Evolutionary conservation across 2,888 invertebrate genomes (phyloP).

Genomic region (Campoplex nolae): DNA sequence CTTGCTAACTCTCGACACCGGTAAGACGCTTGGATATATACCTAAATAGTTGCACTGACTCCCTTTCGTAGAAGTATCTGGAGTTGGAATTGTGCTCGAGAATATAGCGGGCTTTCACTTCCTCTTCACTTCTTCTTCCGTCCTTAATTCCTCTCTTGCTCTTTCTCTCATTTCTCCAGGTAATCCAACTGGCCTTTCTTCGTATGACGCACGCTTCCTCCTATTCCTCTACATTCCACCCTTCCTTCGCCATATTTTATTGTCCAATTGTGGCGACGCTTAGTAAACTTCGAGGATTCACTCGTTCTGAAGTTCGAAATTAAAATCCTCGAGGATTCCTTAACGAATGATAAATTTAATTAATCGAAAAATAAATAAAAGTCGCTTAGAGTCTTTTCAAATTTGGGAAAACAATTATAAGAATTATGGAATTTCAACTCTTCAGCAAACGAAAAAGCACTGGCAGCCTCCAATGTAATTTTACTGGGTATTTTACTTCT

Average conservation of each 20-base stretch:
- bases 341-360: background rate
- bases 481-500: background rate
- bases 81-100: slow-evolving; percentile 61
- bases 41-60: slow-evolving; percentile 69
- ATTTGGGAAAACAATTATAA: background rate
- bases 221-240: slow-evolving; percentile 2
- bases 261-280: slow-evolving; percentile 10
- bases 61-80: slow-evolving; percentile 56
- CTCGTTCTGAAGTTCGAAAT: slow-evolving; percentile 6
- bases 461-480: background rate
- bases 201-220: slow-evolving; percentile 30
- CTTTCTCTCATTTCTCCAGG: slow-evolving; percentile 46
- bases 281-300: slow-evolving; percentile 9
- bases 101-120: slow-evolving; percentile 59
- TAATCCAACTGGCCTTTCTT: slow-evolving; percentile 37
- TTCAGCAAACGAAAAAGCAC: background rate
- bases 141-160: slow-evolving; percentile 57
- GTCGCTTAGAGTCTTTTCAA: background rate
- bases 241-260: slow-evolving; percentile 16
- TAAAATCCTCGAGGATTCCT: background rate
- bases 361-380: background rate
- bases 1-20: slow-evolving; percentile 65
- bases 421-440: background rate
- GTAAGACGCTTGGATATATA: slow-evolving; percentile 61
- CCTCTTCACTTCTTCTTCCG: slow-evolving; percentile 58